Conservation (phyloP, 2,888 invertebrate genomes). For the Subacronicta megacephala region DNA sequence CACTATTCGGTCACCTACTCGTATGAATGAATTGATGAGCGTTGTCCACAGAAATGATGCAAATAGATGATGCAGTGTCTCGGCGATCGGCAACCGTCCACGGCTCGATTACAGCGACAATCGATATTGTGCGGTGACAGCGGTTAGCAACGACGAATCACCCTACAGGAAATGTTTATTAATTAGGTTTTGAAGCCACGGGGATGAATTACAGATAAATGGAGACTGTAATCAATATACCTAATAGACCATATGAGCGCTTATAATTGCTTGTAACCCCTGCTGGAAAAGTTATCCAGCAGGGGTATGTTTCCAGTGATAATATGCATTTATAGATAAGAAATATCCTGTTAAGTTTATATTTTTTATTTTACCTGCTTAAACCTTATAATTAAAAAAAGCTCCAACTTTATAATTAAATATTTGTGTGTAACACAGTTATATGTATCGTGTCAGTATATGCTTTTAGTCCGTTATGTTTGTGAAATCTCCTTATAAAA, state of each 20-base stretch:
- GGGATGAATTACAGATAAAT: not conserved
- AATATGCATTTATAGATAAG: too few relatives aligned
- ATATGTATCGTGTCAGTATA: too few relatives aligned
- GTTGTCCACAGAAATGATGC: slow-evolving; percentile 42
- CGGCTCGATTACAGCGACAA: slow-evolving; percentile 25
- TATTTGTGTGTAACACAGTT: too few relatives aligned
- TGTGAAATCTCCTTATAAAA: too few relatives aligned
- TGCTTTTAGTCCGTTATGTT: too few relatives aligned
- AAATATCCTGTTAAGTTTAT: too few relatives aligned
- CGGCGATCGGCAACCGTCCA: slow-evolving; percentile 11
- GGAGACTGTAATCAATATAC: not conserved
- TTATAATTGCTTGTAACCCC: too few relatives aligned
- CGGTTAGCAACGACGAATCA: not conserved
- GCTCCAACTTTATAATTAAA: too few relatives aligned
- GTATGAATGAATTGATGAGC: slow-evolving; percentile 59
- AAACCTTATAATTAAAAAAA: too few relatives aligned
- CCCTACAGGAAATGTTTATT: not conserved
- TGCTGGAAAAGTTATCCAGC: too few relatives aligned
- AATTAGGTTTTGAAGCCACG: not conserved
- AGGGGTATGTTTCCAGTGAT: too few relatives aligned
- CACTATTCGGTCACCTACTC: slow-evolving; percentile 58
- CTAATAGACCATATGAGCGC: not conserved
- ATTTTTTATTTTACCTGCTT: too few relatives aligned
- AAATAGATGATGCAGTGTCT: slow-evolving; percentile 44
- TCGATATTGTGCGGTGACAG: slow-evolving; percentile 24